Conservation (phyloP, 2,888 invertebrate genomes). For the Rapana venosa region DNA sequence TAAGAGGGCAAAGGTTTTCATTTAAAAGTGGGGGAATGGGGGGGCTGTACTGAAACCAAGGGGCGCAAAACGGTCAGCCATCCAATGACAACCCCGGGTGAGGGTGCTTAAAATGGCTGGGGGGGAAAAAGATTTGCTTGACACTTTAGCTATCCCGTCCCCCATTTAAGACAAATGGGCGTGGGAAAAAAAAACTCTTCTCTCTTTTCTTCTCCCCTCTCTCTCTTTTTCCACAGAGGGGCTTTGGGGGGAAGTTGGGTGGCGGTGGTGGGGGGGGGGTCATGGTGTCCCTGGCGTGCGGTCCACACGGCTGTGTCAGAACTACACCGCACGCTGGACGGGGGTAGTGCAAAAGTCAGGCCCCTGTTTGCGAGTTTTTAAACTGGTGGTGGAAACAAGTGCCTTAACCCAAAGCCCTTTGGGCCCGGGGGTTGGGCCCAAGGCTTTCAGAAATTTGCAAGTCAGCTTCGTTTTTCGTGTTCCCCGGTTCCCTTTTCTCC, state of each 20-base stretch:
- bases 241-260: not conserved
- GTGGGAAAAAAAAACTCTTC: too few species aligned
- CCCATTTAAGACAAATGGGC: too few species aligned
- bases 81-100: too few species aligned
- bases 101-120: too few species aligned
- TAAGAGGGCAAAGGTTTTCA: too few species aligned
- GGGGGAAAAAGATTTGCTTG: too few species aligned
- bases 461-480: not conserved
- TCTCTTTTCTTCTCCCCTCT: not conserved
- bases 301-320: constrained; percentile 24
- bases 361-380: constrained; percentile 49
- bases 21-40: too few species aligned
- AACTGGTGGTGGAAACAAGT: constrained; percentile 45
- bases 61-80: too few species aligned
- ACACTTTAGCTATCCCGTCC: too few species aligned
- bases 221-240: not conserved
- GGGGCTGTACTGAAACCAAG: too few species aligned
- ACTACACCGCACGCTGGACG: constrained; percentile 15
- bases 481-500: not conserved
- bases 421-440: constrained; percentile 40
- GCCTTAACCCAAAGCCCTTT: constrained; percentile 44
- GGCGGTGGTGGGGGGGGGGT: not conserved
- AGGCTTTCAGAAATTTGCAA: constrained; percentile 44
- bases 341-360: not conserved
- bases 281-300: not conserved